Evolutionary conservation across 2,888 invertebrate species (phyloP).

Genomic region (Diplazon laetatorius): DNA sequence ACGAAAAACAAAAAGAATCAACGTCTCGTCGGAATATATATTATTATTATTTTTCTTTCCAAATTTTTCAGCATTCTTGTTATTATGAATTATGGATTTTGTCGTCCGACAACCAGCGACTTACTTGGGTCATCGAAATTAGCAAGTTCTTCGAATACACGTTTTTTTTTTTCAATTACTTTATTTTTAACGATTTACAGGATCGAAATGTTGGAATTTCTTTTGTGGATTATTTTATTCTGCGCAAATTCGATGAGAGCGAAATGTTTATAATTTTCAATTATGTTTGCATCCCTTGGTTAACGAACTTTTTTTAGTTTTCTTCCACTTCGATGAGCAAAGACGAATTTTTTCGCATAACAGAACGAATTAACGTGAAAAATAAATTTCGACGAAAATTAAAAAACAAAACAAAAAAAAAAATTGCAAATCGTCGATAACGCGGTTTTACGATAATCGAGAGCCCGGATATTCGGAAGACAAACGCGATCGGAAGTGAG

Average conservation of each 20-base stretch:
- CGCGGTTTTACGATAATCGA: not conserved
- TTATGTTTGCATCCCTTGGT: too few species aligned
- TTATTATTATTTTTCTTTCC: too few species aligned
- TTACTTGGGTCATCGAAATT: not conserved
- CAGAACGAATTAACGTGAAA: too few species aligned
- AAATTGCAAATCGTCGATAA: not conserved
- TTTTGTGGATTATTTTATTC: not conserved
- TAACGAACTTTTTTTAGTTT: too few species aligned
- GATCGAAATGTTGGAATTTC: not conserved
- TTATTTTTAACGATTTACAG: slow-evolving; percentile 1
- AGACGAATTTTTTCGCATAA: too few species aligned
- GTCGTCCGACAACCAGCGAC: slow-evolving; percentile 1
- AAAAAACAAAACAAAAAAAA: not conserved
- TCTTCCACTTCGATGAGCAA: too few species aligned
- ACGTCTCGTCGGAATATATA: not conserved
- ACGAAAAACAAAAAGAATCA: not conserved
- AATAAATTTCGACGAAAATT: too few species aligned
- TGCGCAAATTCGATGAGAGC: too few species aligned
- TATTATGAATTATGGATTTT: not conserved
- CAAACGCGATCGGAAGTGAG: slow-evolving; percentile 33
- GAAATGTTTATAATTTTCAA: too few species aligned
- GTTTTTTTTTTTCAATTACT: not conserved
- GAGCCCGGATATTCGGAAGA: slow-evolving; percentile 5
- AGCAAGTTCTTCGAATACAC: not conserved
- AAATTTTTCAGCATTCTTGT: slow-evolving; percentile 10